phyloP scores from a whole-genome alignment of 2,797 vertebrate genomes.

The Heteromormyrus szaboi region DNA sequence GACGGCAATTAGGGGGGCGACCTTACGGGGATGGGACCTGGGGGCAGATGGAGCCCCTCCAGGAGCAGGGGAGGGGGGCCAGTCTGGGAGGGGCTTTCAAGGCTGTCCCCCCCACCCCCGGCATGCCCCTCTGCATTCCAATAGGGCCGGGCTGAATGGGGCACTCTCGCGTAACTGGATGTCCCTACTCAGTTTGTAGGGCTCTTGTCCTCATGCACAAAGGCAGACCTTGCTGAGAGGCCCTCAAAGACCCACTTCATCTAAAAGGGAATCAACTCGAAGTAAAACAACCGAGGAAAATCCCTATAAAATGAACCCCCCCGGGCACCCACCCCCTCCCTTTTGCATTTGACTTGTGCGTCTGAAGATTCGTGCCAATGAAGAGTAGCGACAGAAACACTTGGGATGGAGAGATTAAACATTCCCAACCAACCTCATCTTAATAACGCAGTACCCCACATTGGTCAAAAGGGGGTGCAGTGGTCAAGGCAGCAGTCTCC shows the following conservation, averaged over 20 bases:
- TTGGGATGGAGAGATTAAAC: neutral
- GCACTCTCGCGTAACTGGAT: slow-evolving; percentile 61
- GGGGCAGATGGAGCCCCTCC: neutral
- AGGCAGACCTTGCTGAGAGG: slow-evolving; percentile 52
- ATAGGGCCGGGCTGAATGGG: slow-evolving; percentile 57
- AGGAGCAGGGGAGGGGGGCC: neutral
- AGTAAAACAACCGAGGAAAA: slow-evolving; percentile 12
- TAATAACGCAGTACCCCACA: neutral
- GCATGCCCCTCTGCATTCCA: slow-evolving; percentile 59
- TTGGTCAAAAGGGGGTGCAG: neutral
- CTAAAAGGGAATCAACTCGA: slow-evolving; percentile 56
- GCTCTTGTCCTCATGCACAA: slow-evolving; percentile 42
- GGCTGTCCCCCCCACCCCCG: slow-evolving; percentile 14
- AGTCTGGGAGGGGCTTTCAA: slow-evolving; percentile 38
- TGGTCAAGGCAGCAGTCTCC: neutral
- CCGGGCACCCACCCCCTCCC: neutral
- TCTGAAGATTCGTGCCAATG: neutral
- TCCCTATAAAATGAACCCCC: neutral
- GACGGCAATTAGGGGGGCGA: neutral
- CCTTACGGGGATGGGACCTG: neutral
- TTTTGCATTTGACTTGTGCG: neutral
- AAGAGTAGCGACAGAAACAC: neutral
- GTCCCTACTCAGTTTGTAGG: slow-evolving; percentile 55
- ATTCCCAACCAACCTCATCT: neutral
- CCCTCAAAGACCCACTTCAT: slow-evolving; percentile 26